A percentile compares a stretch with the other conserved stretches of the same genome.
Evolutionary conservation across 2,113 vertebrate genomes (phyloP).

Genomic region (Neogale vison): DNA sequence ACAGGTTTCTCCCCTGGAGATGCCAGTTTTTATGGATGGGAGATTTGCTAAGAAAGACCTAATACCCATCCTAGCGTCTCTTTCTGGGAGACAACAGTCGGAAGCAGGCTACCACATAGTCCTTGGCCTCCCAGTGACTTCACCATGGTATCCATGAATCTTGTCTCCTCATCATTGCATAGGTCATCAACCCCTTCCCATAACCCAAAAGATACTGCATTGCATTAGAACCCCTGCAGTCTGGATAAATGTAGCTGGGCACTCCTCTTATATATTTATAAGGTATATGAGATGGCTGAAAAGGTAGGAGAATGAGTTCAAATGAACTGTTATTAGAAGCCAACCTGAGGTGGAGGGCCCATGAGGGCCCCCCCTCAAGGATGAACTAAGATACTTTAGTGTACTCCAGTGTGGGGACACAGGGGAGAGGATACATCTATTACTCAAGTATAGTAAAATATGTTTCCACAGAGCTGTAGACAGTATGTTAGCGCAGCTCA

Average conservation of each 20-base stretch:
- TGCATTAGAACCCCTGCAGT: neutral
- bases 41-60: too few relatives aligned
- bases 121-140: neutral
- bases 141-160: neutral
- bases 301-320: neutral
- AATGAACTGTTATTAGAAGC: neutral
- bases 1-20: neutral
- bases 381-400: neutral
- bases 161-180: neutral
- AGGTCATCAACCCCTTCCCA: neutral
- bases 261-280: neutral
- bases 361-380: neutral
- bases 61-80: too few relatives aligned
- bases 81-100: neutral
- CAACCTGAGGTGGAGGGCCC: neutral
- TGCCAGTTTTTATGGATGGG: neutral
- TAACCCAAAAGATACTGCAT: rapidly evolving
- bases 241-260: too few relatives aligned
- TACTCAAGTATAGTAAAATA: neutral
- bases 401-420: neutral
- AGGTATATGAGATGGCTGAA: neutral
- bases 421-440: neutral
- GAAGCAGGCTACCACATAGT: too few relatives aligned
- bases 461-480: neutral
- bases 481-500: neutral